Evolutionary conservation across 2,113 vertebrate species (phyloP).

Genomic region (Macroglossus sobrinus): DNA sequence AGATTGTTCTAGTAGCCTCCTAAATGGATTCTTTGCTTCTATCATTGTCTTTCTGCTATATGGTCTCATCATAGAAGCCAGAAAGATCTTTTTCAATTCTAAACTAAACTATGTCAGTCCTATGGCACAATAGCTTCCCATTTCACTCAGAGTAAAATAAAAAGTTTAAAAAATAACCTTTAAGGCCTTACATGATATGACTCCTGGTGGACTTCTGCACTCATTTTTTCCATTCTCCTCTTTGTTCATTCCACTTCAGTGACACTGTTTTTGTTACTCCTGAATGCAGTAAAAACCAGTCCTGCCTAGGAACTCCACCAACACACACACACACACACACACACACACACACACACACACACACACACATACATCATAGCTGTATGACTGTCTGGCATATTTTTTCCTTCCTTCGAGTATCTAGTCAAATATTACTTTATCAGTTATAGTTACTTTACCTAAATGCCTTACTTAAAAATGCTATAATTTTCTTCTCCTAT

Average conservation of each 20-base stretch:
- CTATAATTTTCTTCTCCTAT: background rate
- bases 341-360: accelerated
- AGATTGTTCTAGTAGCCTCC: background rate
- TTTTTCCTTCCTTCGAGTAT: background rate
- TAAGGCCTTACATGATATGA: background rate
- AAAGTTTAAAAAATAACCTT: background rate
- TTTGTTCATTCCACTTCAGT: background rate
- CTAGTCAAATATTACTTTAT: background rate
- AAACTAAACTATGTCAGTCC: background rate
- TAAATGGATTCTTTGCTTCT: background rate
- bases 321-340: accelerated
- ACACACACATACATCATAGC: background rate
- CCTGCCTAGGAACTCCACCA: background rate
- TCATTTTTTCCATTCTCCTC: background rate
- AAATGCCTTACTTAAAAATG: background rate
- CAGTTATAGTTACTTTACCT: background rate
- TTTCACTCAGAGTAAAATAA: background rate
- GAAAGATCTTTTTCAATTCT: background rate
- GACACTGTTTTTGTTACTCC: background rate
- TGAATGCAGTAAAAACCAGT: background rate
- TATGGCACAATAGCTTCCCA: background rate
- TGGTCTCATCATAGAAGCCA: background rate
- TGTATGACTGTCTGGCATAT: background rate
- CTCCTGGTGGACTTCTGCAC: background rate
- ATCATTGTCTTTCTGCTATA: background rate